Evolutionary conservation across 64 coral and sea anemone species (phyloP), one percentile per base, ranked within the genome.

Genomic region (Hydrozoanthus tunicans): DNA sequence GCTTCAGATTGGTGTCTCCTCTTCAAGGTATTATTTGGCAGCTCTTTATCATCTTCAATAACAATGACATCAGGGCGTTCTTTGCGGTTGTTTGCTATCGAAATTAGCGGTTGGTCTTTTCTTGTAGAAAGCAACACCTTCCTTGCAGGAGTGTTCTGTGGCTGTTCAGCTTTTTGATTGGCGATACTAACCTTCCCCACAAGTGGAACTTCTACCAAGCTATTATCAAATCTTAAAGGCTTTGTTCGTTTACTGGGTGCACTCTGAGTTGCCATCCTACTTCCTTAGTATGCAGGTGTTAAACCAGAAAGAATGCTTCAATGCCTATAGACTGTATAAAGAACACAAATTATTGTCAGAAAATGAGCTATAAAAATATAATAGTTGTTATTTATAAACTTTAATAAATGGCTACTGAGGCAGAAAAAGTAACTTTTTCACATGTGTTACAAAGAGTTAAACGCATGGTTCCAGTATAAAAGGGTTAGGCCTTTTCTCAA

Each of bases 1-100:
- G 27, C 71, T 54, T 81, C 75, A 23, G 93, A 94, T 26, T 94
- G 93, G 52, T 94, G 93, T 27, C 93, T 81, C 3, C 89, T 89
- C 24, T 94, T 94, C 4, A 77, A n/a, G 8, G 93, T 70, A n/a
- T 72, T 60, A 17, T 81, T 91, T 52, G 74, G 14, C 74, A 17
- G 27, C 4, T 88, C 53, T 25, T 78, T 70, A 51, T 88, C 84
- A 73, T 73, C 69, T 51, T 56, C 66, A 59, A 88, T 15, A 51
- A 88, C 55, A 76, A 76, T 76, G 72, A 76, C 32, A 53, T 51
- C 14, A 76, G 7, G 0, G 5, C 3, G 43, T 13, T 9, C 9
- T 43, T 32, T 12, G 51, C 9, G 4, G 8, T 0, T 52, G 3
- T 56, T 71, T 7, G 83, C 58, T 27, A 72, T 53, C 51, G 84